These are phyloP conservation scores for Cyanoramphus novaezelandiae DNA, from an alignment of 2,113 vertebrate species.

Conservation along the genomic window DNA sequence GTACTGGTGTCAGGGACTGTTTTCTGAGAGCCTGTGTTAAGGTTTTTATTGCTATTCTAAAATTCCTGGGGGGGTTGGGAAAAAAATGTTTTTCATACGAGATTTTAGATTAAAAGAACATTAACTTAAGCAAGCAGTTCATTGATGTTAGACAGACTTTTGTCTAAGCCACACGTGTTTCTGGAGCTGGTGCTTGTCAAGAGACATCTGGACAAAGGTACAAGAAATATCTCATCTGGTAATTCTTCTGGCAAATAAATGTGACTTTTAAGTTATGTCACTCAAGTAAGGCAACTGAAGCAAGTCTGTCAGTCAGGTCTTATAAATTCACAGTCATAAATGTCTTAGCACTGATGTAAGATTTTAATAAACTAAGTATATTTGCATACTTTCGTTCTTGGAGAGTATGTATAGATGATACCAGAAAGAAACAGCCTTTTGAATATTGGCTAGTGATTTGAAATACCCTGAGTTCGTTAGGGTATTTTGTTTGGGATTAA, in stretches of 20 bases:
- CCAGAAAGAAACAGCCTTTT: slow-evolving; percentile 6
- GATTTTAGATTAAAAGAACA: neutral
- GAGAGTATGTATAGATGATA: neutral
- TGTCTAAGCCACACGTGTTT: neutral
- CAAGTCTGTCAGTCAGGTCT: neutral
- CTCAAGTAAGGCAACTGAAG: neutral
- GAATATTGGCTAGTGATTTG: slow-evolving; percentile 62
- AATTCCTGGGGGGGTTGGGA: neutral
- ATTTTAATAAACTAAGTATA: slow-evolving; percentile 18
- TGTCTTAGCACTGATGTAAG: neutral
- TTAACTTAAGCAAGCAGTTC: rapidly evolving
- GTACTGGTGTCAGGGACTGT: neutral
- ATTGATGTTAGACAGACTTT: neutral
- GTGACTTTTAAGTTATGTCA: neutral
- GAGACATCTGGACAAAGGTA: neutral
- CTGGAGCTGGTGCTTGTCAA: neutral
- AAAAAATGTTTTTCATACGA: neutral
- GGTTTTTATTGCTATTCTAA: neutral
- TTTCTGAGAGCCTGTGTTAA: neutral
- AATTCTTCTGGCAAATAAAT: neutral
- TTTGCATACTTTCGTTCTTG: slow-evolving; percentile 20
- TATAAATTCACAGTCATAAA: slow-evolving; percentile 4
- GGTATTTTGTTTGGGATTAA: slow-evolving; percentile 9
- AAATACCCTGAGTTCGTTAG: slow-evolving; percentile 60
- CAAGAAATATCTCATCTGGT: neutral